Evolutionary conservation across 53 echinoderm and acorn worm genomes (phyloP), one percentile per base, ranked within the genome.

Genomic region (Glandiceps talaboti): DNA sequence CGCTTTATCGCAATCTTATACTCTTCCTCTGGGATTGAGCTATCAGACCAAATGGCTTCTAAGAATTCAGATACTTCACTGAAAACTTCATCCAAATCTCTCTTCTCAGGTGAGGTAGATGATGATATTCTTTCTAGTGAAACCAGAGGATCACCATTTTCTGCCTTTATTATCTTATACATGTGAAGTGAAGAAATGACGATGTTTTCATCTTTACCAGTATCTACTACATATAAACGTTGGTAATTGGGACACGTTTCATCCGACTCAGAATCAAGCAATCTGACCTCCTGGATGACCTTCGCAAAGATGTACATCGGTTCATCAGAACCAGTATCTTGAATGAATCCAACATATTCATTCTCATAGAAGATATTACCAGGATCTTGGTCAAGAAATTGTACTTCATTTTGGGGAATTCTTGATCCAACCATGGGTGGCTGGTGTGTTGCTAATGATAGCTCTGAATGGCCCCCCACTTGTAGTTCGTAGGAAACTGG

Each of bases 1-100:
- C 91, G 88, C 26, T 74, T 73, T 28, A 91, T 27, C 27, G 81
- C 81, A 79, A 84, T 75, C 31, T 75, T 84, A 28, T 82, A 80
- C 31, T 88, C 91, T 28, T 81, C 84, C 73, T 80, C 79, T 25
- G 83, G 86, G 30, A 91, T 29, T 12, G 64, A 45, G 20, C 6
- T 45, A 45, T 45, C 64, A 45, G 20, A 45, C 64, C 64, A 45
- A 45, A 45, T 45, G 6, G 6, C 20, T 45, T 45, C 64, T 12
- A 45, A 20, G 20, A 45, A 20, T 12, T 45, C 64, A 45, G 64
- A 12, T 45, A 45, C 64, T 6, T 45, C 64, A 45, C 20, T 20
- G 20, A 45, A 20, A 12, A 45, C 20, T 6, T 45, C 64, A 45
- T 45, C 64, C 64, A 45, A 20, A 45, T 6, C 6, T 45, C 64